Evolutionary conservation across 2,797 vertebrate genomes (phyloP).

Genomic region (Lagodon rhomboides): DNA sequence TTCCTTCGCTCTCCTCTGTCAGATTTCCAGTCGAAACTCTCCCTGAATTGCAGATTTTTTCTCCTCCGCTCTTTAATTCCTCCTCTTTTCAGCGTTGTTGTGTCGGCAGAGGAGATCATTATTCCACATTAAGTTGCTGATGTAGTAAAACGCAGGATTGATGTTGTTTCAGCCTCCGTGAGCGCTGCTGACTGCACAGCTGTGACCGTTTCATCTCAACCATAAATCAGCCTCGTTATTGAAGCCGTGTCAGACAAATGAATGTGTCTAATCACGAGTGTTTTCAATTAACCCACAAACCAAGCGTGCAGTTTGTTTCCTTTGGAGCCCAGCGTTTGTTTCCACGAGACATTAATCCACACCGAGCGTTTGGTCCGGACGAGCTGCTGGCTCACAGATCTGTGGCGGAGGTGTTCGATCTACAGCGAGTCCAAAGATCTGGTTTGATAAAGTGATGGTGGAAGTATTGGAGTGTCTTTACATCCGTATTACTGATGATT

Average conservation of each 20-base stretch:
- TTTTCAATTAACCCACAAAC: conserved; percentile 66
- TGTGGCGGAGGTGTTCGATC: background rate
- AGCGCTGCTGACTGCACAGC: conserved; percentile 38
- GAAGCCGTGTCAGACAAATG: conserved; percentile 62
- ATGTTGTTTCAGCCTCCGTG: conserved; percentile 14
- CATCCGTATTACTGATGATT: too few species aligned
- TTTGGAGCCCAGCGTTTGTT: conserved; percentile 16
- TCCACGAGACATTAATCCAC: conserved; percentile 26
- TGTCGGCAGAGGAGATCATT: conserved; percentile 22
- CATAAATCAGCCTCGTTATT: conserved; percentile 64
- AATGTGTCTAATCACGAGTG: conserved; percentile 59
- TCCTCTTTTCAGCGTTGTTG: background rate
- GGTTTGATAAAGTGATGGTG: too few species aligned
- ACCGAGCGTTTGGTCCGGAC: background rate
- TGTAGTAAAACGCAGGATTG: conserved; percentile 45
- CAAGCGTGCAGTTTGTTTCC: conserved; percentile 25
- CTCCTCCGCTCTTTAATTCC: background rate
- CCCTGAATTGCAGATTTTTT: background rate
- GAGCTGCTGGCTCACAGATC: background rate
- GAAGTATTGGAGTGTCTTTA: too few species aligned
- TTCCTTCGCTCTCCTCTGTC: background rate
- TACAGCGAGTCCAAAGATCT: too few species aligned
- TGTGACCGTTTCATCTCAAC: conserved; percentile 52
- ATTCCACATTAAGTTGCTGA: conserved; percentile 54
- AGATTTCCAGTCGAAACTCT: background rate